Base-by-base conservation (phyloP, 2,113 vertebrate species). In the Polypterus senegalus region DNA sequence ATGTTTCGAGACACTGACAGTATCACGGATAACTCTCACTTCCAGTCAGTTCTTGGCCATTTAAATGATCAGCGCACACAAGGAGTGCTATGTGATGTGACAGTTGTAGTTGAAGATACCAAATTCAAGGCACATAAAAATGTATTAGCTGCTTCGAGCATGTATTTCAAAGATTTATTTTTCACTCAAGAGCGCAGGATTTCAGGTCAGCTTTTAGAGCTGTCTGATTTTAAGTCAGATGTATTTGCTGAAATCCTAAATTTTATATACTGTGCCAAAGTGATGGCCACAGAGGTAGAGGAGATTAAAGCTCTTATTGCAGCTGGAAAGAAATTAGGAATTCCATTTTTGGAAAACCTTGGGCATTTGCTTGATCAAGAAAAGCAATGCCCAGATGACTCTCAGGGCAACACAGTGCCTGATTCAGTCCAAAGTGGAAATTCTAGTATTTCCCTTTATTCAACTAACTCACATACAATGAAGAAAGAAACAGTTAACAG, bases 51-150 rank as follows among this genome's bases (percentile, higher is more conserved):
- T 54, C 94, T 99, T 46, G 89, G 88, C 72, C 86, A 86, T 73
- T 81, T 99, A 68, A 95, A 95, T 5, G 96, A 99, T 69, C 95
- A 97, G 69, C 93, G 95, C 51, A 92, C 88, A 45, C 88, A 90
- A 57, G 96, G 94, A 63, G 84, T 96, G 69, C 87, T 97, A 69
- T 99, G 96, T 9, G 96, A 99, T 63, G 91, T 99, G 61, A 97
- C 94, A 55, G 92, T 99, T 59, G 93, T 99, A 8, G 95, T 99
- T 73, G 95, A 95, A 73, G 96, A 99, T 61, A 94, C 94, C 60
- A 99, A 99, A 75, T 99, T 99, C 75, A 91, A 87, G 72, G 96
- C 96, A 58, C 96, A 99, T 68, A 91, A 89, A 72, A 99, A 99
- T 74, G 87, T 99, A 63, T 80, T 99, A 77, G 96, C 94, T 61